A percentile compares a stretch with the other conserved stretches of the same genome.
These are phyloP conservation scores for Parascotia fuliginaria DNA, from an alignment of 2,888 invertebrate genomes.

Conservation along the genomic window DNA sequence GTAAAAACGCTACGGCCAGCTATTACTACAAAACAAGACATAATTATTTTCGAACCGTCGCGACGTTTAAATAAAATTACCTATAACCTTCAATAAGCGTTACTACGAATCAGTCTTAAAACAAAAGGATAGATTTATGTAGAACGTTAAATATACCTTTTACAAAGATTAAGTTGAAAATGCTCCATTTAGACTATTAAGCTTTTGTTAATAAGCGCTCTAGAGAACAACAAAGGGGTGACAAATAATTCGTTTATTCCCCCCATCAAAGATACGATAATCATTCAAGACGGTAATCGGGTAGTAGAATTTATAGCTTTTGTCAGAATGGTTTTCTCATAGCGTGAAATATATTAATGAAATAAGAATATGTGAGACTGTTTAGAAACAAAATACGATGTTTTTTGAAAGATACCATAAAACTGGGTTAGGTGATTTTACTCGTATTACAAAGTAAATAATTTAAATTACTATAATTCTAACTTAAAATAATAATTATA, in stretches of 20 bases:
- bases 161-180: slow-evolving; percentile 69
- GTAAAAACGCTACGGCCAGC: background rate
- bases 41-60: background rate
- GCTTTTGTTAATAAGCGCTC: slow-evolving; percentile 76
- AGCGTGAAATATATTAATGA: too few relatives aligned
- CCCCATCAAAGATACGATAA: slow-evolving; percentile 52
- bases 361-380: too few relatives aligned
- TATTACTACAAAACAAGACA: background rate
- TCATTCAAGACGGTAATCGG: slow-evolving; percentile 46
- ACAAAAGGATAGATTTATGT: slow-evolving; percentile 67
- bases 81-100: slow-evolving; percentile 26
- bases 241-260: slow-evolving; percentile 76
- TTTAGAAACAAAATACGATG: too few relatives aligned
- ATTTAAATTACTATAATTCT: too few relatives aligned
- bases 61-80: slow-evolving; percentile 6
- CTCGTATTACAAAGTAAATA: too few relatives aligned
- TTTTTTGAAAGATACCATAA: too few relatives aligned
- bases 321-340: slow-evolving; percentile 28
- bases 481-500: too few relatives aligned
- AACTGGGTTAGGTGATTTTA: too few relatives aligned
- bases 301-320: slow-evolving; percentile 37
- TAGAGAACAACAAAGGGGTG: slow-evolving; percentile 72
- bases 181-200: slow-evolving; percentile 76
- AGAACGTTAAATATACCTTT: slow-evolving; percentile 65
- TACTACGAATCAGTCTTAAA: slow-evolving; percentile 44